Evolutionary conservation across 1,140 invertebrate species (phyloP).

Genomic region (Drosophila nikananu): DNA sequence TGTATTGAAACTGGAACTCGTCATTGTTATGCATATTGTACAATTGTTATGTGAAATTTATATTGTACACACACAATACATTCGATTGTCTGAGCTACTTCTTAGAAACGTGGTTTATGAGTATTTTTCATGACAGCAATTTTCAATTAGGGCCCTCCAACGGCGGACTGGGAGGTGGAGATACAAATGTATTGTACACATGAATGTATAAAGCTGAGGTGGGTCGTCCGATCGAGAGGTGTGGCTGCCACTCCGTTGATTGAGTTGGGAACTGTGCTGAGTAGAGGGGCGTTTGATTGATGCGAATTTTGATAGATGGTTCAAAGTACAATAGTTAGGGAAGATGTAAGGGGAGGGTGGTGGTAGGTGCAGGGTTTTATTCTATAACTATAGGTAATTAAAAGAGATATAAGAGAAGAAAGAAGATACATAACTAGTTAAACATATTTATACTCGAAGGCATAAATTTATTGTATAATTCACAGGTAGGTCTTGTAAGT

Average conservation of each 20-base stretch:
- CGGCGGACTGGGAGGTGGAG: slow-evolving; percentile 8
- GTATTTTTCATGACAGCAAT: slow-evolving; percentile 75
- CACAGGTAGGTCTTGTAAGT: not conserved
- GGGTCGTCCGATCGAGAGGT: slow-evolving; percentile 49
- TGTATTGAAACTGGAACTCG: slow-evolving; percentile 62
- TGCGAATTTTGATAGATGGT: slow-evolving; percentile 38
- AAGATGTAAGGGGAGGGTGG: not conserved
- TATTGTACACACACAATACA: slow-evolving; percentile 56
- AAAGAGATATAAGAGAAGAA: not conserved
- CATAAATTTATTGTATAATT: not conserved
- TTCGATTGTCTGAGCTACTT: slow-evolving; percentile 73
- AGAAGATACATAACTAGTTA: not conserved
- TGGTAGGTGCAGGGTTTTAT: not conserved
- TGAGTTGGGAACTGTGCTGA: slow-evolving; percentile 31
- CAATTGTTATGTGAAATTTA: slow-evolving; percentile 77
- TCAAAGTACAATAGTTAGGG: slow-evolving; percentile 3
- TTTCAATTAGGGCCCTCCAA: slow-evolving; percentile 69
- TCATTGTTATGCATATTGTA: slow-evolving; percentile 82
- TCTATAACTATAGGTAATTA: not conserved
- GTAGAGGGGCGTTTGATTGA: slow-evolving; percentile 32
- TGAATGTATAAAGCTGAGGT: slow-evolving; percentile 15
- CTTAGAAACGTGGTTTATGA: slow-evolving; percentile 74
- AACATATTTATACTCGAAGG: not conserved
- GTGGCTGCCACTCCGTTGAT: slow-evolving; percentile 41
- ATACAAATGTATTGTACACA: not conserved